Base-by-base conservation (phyloP, 2,888 invertebrate genomes). In the Drosophila atripex region DNA sequence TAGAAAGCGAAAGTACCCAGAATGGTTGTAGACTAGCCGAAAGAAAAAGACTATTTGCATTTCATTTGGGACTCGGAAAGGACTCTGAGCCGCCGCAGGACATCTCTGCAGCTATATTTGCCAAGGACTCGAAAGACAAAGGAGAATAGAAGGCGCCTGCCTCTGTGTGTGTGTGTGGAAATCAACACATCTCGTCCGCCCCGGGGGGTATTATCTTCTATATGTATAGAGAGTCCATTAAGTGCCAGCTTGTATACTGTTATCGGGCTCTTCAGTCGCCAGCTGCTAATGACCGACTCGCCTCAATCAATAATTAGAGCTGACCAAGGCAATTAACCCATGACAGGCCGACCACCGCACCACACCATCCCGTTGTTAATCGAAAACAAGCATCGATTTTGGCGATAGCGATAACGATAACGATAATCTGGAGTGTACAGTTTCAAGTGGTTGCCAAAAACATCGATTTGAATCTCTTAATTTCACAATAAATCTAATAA, bases 261-360 rank as follows among this genome's bases (percentile, higher is more conserved):
- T 72, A 66, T 66, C 66, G 60, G 35, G 14, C 43, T 16, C 38
- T 49, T 49, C 39, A 18, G 11, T 39, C 39, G 51, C 21, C 39
- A 57, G 57, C 66, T 63, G 63, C 66, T 74, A 76, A 74, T 72
- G 74, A 76, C 66, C 74, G 43, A 52, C 30, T n/a, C 47, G 51
- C 21, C 43, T 5, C 21, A 69, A 85, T 77, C 69, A 69, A 84
- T 78, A 73, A 78, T 85, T 80, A 58, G 58, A 58, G 72, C 69
- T 60, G 63, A 59, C 58, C 72, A 78, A 69, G 73, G 54, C 82
- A 78, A 78, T 78, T 85, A 84, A 38, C 63, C 55, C 77, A 77
- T 71, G 55, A 68, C 72, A 60, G 72, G 66, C 59, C 50, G 65
- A 49, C 55, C 28, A 54, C 52, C 49, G 55, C 25, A 39, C 38